Evolutionary conservation across 1,140 invertebrate genomes (phyloP), one percentile per base, ranked within the genome.

Genomic region (Wasmannia auropunctata): DNA sequence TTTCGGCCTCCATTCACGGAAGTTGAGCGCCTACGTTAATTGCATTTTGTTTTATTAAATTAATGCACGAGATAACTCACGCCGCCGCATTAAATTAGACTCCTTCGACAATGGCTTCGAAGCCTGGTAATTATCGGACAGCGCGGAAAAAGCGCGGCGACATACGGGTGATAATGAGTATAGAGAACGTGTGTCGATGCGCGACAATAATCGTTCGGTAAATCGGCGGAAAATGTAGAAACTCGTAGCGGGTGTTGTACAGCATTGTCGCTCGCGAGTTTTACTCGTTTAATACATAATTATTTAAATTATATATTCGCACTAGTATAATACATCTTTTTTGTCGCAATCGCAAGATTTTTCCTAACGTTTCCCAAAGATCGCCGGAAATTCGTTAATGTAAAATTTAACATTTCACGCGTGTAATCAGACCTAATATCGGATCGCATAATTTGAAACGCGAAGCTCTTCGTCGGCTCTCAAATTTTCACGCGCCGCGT

Each of bases 21-120:
- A 83, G 79, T 83, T 83, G 79, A 54, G 40, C 79, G 67, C 51
- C 67, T 70, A 34, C 51, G 79, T 37, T 76, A 69, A 86, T 84
- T 56, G 51, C 63, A 54, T 46, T 37, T 83, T 62, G 34, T 72
- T 72, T 72, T 49, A 60, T 51, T 63, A 74, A 74, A 88, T 85
- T 72, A 74, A 22, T 25, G 37, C 22, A 14, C 37, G 60, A 70
- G 40, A 67, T 80, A 80, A 51, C 76, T 22, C 62, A 67, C 14
- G 43, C 51, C 34, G 14, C 25, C 79, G 51, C 8, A 74, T 83
- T 46, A 58, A 83, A 74, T 74, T 83, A 43, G 37, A 34, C 79
- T 74, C 22, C 67, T 72, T 58, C 37, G 51, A n/a, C 79, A 72
- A 56, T 83, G 25, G 37, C n/a, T 54, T 43, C 67, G 25, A 54